Base-by-base conservation (phyloP, 2,113 vertebrate genomes). In the Lophotis ruficrista region DNA sequence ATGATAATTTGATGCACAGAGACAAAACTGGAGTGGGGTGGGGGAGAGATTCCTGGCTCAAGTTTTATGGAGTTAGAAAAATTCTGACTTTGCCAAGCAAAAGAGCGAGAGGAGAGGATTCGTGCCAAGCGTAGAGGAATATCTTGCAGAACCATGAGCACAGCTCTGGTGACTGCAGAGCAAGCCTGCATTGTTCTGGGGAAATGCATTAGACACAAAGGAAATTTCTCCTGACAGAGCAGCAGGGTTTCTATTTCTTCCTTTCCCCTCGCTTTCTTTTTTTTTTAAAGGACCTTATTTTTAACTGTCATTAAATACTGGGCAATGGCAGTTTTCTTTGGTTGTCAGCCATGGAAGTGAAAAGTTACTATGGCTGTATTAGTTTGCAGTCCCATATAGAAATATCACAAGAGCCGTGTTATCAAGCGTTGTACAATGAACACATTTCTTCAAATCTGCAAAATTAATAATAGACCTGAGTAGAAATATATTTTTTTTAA, bases 1-100 rank as follows among this genome's bases (percentile, higher is more conserved):
- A 93, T 48, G 19, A 61, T 71, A 95, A 96, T 87, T 79, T 85
- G 69, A 96, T 93, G 57, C 78, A 83, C 69, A 86, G 90, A 93
- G 71, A 94, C 50, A 89, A 94, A 84, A 64, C 60, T 48, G 51
- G 38, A 30, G 22, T 12, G 7, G 31, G 28, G 24, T 53, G 6
- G 9, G 23, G 21, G 24, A 66, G 45, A 87, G 48, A 78, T 56
- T 96, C 54, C 72, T 94, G 79, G 79, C 62, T 89, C 57, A 84
- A 75, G 23, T 72, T 93, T 89, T 82, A 64, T 7, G 50, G 50
- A 93, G 51, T 78, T 64, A 89, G 76, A 92, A 96, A 89, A 90
- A 93, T 65, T 64, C 50, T 48, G 53, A 14, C 30, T 81, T n/a
- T 82, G 80, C 83, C 72, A 92, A 88, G 83, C 27, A 84, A 87